Conservation (phyloP, 2,113 vertebrate genomes). For the Carlito syrichta region DNA sequence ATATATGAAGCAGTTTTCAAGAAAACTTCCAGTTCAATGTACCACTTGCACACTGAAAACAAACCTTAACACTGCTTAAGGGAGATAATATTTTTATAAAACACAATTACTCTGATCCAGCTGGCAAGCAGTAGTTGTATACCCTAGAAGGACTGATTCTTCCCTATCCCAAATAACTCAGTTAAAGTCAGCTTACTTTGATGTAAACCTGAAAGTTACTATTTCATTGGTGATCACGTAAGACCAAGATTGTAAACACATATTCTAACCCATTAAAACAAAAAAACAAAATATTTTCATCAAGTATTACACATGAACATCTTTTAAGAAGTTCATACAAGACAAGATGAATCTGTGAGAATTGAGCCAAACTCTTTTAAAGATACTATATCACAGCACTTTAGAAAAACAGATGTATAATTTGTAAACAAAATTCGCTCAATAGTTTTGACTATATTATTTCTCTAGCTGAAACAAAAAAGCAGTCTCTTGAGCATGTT, state of each 20-base stretch:
- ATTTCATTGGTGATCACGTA: constrained; percentile 41
- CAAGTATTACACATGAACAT: constrained; percentile 57
- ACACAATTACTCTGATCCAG: neutral
- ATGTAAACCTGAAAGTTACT: constrained; percentile 67
- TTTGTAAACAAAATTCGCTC: constrained; percentile 69
- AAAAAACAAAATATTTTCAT: constrained; percentile 45
- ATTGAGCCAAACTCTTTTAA: constrained; percentile 49
- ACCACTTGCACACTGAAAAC: constrained; percentile 35
- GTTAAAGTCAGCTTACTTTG: constrained; percentile 49
- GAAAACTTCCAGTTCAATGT: constrained; percentile 39
- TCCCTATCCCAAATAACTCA: constrained; percentile 60
- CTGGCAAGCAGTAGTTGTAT: constrained; percentile 1
- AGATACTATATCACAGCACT: constrained; percentile 53
- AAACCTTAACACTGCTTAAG: constrained; percentile 56
- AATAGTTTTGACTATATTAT: constrained; percentile 49
- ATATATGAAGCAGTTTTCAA: constrained; percentile 56
- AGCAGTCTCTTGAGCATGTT: constrained; percentile 61
- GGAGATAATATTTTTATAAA: neutral
- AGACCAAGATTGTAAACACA: constrained; percentile 72
- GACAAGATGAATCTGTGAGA: constrained; percentile 56
- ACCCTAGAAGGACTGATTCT: constrained; percentile 43
- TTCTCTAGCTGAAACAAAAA: constrained; percentile 59
- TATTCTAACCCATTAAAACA: constrained; percentile 62
- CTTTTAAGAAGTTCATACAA: constrained; percentile 58
- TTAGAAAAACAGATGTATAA: constrained; percentile 62